Percentiles rank a stretch among this genome's conserved stretches.
Conservation (phyloP, 2,113 vertebrate genomes). For the Lasiurus cinereus region DNA sequence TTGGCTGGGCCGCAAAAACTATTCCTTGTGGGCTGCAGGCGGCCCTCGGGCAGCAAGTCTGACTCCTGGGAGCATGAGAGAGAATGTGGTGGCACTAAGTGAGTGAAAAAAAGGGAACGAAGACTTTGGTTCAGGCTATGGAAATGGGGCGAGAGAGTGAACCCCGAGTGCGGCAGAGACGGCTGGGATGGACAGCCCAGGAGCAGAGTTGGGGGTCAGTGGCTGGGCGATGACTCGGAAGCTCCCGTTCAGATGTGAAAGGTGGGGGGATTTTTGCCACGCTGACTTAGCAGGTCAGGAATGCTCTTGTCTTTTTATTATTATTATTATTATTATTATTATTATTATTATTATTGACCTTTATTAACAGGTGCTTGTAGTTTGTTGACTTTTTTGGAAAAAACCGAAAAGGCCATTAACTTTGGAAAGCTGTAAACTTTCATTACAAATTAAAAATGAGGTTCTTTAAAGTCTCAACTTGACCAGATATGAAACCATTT, state of each 20-base stretch:
- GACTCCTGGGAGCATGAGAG: neutral
- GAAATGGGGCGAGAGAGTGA: accelerated
- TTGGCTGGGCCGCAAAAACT: too few species aligned
- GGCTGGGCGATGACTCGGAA: accelerated
- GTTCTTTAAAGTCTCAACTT: too few species aligned
- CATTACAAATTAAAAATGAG: too few species aligned
- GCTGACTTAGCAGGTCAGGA: accelerated
- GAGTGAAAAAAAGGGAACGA: neutral
- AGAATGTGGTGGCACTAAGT: neutral
- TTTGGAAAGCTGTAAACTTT: too few species aligned
- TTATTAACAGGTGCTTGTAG: too few species aligned
- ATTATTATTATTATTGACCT: too few species aligned
- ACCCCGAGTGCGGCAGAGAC: neutral
- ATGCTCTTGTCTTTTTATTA: too few species aligned
- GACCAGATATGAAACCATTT: too few species aligned
- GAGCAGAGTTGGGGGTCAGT: accelerated
- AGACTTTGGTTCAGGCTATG: neutral
- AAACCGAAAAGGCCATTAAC: too few species aligned
- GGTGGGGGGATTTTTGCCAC: accelerated
- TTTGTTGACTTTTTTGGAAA: too few species aligned
- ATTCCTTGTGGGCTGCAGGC: too few species aligned
- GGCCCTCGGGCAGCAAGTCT: accelerated
- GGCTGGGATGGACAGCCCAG: neutral
- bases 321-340: too few species aligned
- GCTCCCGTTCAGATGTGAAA: accelerated